A percentile compares a stretch with the other conserved stretches of the same genome.
These are phyloP conservation scores for Pterophyllum scalare DNA, from an alignment of 2,113 vertebrate species.

Conservation along the genomic window DNA sequence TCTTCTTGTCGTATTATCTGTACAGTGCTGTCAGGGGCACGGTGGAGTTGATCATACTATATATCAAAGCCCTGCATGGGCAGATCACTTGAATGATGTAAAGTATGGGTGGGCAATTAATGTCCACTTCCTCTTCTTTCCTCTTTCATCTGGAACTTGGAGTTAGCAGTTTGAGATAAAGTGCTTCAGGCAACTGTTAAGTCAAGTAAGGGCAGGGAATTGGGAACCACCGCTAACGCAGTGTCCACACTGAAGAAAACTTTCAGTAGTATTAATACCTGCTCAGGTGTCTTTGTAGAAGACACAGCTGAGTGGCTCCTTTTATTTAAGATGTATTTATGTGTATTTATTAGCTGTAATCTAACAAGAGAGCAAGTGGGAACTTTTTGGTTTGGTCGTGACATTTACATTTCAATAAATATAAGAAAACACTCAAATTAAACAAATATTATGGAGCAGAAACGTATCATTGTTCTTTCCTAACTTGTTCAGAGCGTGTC, in stretches of 20 bases:
- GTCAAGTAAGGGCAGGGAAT: background rate
- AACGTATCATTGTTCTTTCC: too few species aligned
- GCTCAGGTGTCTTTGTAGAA: accelerated
- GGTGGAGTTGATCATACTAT: slow-evolving; percentile 26
- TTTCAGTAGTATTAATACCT: background rate
- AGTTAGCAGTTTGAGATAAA: background rate
- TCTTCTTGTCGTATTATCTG: slow-evolving; percentile 60
- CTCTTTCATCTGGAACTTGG: background rate
- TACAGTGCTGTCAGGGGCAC: slow-evolving; percentile 33
- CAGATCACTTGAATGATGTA: slow-evolving; percentile 4
- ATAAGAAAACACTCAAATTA: background rate
- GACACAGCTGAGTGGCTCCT: background rate
- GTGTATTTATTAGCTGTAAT: background rate
- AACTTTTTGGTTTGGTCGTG: background rate
- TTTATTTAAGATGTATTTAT: background rate
- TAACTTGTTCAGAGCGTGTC: too few species aligned
- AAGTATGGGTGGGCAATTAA: slow-evolving; percentile 30
- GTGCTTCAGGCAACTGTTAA: background rate
- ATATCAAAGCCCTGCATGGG: slow-evolving; percentile 15
- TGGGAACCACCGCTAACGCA: background rate
- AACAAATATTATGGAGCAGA: background rate
- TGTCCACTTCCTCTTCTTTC: slow-evolving; percentile 21
- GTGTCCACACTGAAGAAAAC: background rate
- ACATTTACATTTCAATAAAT: background rate
- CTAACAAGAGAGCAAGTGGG: too few species aligned